phyloP scores from a whole-genome alignment of 2,113 vertebrate species.

The Ascaphus truei region DNA sequence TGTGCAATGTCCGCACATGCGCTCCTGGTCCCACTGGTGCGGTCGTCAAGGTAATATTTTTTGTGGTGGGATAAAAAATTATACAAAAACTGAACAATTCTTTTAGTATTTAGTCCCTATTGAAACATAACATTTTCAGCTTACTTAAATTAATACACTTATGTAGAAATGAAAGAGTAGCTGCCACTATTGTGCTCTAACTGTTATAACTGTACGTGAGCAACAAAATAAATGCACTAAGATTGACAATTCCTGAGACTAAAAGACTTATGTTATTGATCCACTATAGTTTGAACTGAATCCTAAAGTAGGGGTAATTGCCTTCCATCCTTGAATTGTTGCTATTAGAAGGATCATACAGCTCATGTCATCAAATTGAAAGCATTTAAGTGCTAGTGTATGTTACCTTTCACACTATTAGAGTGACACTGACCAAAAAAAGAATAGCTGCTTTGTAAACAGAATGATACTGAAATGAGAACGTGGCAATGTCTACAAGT shows the following conservation, averaged over 20 bases:
- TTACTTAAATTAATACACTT: background rate
- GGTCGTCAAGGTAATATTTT: no score
- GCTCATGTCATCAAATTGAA: slow-evolving; percentile 35
- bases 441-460: slow-evolving; percentile 18
- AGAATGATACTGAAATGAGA: background rate
- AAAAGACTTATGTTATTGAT: slow-evolving; percentile 34
- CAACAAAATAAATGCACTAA: slow-evolving; percentile 26
- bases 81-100: no score
- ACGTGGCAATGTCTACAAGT: background rate
- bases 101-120: background rate
- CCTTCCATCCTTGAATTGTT: slow-evolving; percentile 34
- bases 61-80: no score
- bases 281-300: slow-evolving; percentile 24
- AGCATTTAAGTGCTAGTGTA: slow-evolving; percentile 33
- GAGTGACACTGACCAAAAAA: slow-evolving; percentile 23
- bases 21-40: no score
- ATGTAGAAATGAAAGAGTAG: background rate
- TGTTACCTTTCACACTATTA: slow-evolving; percentile 28
- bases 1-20: no score
- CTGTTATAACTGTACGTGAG: background rate
- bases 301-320: slow-evolving; percentile 36
- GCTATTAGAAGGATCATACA: slow-evolving; percentile 26
- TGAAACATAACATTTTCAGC: no score
- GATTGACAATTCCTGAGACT: slow-evolving; percentile 26
- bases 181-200: background rate